Conservation (phyloP, 2,888 invertebrate genomes). For the Diadromus collaris region DNA sequence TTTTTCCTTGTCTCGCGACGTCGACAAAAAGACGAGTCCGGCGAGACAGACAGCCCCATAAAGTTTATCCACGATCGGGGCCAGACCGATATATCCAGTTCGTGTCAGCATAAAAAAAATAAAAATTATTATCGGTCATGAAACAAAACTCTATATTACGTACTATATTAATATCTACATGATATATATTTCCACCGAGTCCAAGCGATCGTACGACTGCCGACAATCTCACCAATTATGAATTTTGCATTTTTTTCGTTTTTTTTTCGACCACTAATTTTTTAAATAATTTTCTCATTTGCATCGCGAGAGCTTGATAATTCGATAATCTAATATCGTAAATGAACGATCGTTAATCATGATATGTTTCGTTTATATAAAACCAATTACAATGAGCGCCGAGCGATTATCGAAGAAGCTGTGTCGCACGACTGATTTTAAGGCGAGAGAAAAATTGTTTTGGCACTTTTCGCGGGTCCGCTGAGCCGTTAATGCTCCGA, state of each 20-base stretch:
- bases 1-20: conserved; percentile 38
- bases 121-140: neutral
- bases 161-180: conserved; percentile 18
- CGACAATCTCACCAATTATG: conserved; percentile 4
- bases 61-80: conserved; percentile 32
- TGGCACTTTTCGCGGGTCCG: neutral
- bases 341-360: neutral
- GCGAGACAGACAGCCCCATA: conserved; percentile 44
- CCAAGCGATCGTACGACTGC: neutral
- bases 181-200: neutral
- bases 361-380: neutral
- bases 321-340: neutral
- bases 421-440: neutral
- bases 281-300: neutral
- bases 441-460: conserved; percentile 14
- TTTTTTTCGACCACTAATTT: neutral
- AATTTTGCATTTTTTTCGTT: neutral
- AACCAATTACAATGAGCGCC: neutral
- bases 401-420: neutral
- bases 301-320: conserved; percentile 1
- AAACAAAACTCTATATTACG: neutral
- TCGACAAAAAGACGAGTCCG: conserved; percentile 22
- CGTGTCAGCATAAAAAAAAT: conserved; percentile 13
- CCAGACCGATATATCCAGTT: conserved; percentile 39
- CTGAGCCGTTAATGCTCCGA: conserved; percentile 19